Conservation (phyloP, 2,888 invertebrate genomes). For the Lasioglossum oenotherae region DNA sequence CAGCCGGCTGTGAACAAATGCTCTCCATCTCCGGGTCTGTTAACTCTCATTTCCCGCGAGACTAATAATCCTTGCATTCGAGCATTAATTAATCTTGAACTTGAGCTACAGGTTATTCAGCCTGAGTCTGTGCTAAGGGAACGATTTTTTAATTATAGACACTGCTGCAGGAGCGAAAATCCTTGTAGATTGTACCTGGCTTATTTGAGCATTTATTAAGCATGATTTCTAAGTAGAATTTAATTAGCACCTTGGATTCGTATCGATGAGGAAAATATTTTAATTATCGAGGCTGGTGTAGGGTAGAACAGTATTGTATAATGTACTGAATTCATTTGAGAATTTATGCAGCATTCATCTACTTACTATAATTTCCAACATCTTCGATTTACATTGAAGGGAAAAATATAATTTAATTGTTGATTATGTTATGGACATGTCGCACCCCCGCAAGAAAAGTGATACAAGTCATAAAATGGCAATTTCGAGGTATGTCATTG, state of each 20-base stretch:
- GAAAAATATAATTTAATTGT: no score
- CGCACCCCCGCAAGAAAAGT: no score
- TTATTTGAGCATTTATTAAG: not conserved
- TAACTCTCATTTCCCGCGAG: not conserved
- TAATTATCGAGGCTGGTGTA: not conserved
- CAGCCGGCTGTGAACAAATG: not conserved
- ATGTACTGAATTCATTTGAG: not conserved
- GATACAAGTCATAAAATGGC: no score
- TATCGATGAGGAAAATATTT: not conserved
- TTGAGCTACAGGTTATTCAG: not conserved
- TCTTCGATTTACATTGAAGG: no score
- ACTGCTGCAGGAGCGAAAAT: not conserved
- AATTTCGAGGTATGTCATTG: no score
- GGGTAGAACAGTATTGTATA: not conserved
- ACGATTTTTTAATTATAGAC: not conserved
- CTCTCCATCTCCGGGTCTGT: not conserved
- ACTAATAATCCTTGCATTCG: not conserved
- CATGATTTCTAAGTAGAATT: not conserved
- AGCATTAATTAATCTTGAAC: not conserved
- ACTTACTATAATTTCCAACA: no score
- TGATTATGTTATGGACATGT: no score
- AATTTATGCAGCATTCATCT: not conserved
- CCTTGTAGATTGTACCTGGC: not conserved
- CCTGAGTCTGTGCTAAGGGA: not conserved
- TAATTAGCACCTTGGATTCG: not conserved